These are phyloP conservation scores for Bicyclus anynana DNA, from an alignment of 1,140 invertebrate genomes.

Conservation along the genomic window DNA sequence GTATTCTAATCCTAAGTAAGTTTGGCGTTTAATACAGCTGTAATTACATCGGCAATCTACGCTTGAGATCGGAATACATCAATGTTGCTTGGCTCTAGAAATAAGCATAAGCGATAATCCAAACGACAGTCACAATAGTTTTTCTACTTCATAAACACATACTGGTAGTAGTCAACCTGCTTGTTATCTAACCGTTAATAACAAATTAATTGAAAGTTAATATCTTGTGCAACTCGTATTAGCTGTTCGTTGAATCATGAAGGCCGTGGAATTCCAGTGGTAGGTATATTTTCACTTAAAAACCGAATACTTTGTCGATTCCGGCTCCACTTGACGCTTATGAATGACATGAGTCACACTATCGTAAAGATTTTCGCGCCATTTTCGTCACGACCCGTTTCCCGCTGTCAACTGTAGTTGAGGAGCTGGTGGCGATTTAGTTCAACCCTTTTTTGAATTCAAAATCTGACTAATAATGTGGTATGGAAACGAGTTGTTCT, in stretches of 20 bases:
- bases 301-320: constrained; percentile 14
- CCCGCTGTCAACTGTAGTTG: constrained; percentile 19
- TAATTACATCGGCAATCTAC: too few species aligned
- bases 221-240: background rate
- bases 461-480: too few species aligned
- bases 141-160: too few species aligned
- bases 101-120: too few species aligned
- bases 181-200: background rate
- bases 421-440: background rate
- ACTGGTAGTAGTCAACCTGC: background rate
- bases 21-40: too few species aligned
- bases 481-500: too few species aligned
- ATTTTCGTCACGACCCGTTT: constrained; percentile 10
- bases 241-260: constrained; percentile 22
- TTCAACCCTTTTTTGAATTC: too few species aligned
- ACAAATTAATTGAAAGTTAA: background rate
- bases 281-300: constrained; percentile 22
- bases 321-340: constrained; percentile 5
- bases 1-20: too few species aligned
- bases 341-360: constrained; percentile 19
- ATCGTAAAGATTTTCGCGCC: constrained; percentile 19
- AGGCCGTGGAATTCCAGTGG: constrained; percentile 29
- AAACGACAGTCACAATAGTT: too few species aligned
- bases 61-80: too few species aligned
- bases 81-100: too few species aligned